Evolutionary conservation across 2,888 invertebrate genomes (phyloP).

Genomic region (Heliconius hortense): DNA sequence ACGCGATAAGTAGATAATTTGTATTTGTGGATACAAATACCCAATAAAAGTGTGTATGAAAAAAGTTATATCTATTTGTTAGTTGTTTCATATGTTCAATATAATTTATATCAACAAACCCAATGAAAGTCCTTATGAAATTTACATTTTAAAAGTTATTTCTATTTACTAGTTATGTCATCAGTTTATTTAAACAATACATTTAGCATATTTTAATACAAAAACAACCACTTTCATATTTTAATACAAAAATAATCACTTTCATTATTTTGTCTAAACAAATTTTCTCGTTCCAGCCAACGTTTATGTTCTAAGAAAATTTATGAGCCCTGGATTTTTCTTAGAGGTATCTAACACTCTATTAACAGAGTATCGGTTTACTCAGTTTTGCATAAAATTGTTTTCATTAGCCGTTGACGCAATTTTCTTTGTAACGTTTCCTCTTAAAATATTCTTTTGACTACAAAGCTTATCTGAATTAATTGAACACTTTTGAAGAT

Average conservation of each 20-base stretch:
- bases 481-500: constrained; percentile 45
- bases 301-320: constrained; percentile 11
- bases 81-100: too few relatives aligned
- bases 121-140: too few relatives aligned
- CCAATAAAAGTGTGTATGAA: too few relatives aligned
- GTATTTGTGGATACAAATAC: too few relatives aligned
- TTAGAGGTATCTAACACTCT: constrained; percentile 40
- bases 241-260: neutral
- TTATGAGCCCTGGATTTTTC: constrained; percentile 28
- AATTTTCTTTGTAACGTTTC: constrained; percentile 43
- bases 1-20: too few relatives aligned
- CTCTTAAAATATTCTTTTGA: constrained; percentile 50
- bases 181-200: too few relatives aligned
- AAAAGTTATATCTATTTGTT: neutral
- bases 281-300: neutral
- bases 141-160: neutral
- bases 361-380: constrained; percentile 48
- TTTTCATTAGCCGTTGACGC: constrained; percentile 56
- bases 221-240: neutral
- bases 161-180: too few relatives aligned
- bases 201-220: too few relatives aligned
- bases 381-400: constrained; percentile 65
- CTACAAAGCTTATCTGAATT: constrained; percentile 42
- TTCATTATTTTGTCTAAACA: neutral
- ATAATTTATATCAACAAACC: too few relatives aligned